Conservation (phyloP, 2,888 invertebrate genomes). For the Adela reaumurella region DNA sequence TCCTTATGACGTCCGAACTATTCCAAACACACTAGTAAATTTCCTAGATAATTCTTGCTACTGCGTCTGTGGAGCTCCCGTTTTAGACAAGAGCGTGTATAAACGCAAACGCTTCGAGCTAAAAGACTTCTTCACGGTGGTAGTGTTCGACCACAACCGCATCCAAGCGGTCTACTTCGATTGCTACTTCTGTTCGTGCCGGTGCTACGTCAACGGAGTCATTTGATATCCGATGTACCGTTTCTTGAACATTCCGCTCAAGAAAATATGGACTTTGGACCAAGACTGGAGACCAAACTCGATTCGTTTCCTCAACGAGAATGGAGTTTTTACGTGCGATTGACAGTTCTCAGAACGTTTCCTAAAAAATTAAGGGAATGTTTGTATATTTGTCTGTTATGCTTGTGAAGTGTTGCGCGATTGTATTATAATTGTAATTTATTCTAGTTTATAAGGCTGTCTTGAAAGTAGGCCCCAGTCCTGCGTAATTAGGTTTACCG, state of each 20-base stretch:
- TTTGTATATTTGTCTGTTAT: too few species aligned
- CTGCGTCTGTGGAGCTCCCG: constrained; percentile 60
- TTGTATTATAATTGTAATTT: too few species aligned
- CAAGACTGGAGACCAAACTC: neutral
- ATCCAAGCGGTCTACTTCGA: constrained; percentile 46
- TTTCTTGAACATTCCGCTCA: neutral
- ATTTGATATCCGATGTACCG: neutral
- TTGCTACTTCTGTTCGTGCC: constrained; percentile 59
- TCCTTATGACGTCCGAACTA: constrained; percentile 51
- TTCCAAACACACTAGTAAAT: constrained; percentile 58
- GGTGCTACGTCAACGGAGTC: constrained; percentile 26
- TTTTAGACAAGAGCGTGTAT: constrained; percentile 25
- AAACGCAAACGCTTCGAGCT: constrained; percentile 30
- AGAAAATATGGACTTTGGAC: neutral
- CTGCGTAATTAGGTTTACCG: too few species aligned
- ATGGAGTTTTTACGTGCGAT: neutral
- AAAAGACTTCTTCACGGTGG: constrained; percentile 33
- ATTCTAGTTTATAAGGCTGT: too few species aligned
- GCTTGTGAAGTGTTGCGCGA: too few species aligned
- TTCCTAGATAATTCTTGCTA: constrained; percentile 60
- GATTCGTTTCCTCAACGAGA: neutral
- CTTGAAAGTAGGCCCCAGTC: too few species aligned
- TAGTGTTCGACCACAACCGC: constrained; percentile 31
- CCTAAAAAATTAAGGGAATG: neutral
- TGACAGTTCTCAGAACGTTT: neutral